Conservation (phyloP, 2,113 vertebrate species). For the Chelonoidis abingdonii region DNA sequence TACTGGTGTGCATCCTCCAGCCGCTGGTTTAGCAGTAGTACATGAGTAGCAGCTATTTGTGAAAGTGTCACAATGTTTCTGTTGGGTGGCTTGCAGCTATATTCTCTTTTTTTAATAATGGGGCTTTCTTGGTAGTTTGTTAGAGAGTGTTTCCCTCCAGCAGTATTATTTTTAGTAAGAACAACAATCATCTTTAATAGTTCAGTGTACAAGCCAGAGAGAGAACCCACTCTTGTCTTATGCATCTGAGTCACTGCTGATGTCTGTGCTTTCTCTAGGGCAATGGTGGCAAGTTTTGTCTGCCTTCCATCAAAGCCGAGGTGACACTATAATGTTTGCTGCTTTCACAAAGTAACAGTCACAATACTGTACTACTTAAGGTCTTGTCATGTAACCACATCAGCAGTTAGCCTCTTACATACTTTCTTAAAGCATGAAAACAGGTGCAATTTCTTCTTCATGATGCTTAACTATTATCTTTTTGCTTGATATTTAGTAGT, state of each 20-base stretch:
- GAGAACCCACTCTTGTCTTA: neutral
- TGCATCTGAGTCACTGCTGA: neutral
- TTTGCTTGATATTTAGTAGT: neutral
- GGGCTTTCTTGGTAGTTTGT: neutral
- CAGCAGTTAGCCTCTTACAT: neutral
- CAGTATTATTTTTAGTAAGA: neutral
- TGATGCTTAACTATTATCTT: neutral
- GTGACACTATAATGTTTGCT: neutral
- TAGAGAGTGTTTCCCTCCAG: neutral
- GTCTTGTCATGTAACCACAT: slow-evolving; percentile 16
- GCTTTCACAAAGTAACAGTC: neutral
- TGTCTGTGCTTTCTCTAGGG: neutral
- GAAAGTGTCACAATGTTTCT: neutral
- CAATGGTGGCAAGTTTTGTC: neutral
- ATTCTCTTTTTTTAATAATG: neutral
- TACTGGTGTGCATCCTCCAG: neutral
- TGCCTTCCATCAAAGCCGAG: neutral
- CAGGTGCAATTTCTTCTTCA: neutral
- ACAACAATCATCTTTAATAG: neutral
- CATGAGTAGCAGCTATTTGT: neutral
- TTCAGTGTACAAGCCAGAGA: neutral
- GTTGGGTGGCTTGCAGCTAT: neutral
- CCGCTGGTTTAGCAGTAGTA: neutral
- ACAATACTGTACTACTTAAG: neutral
- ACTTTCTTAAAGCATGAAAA: neutral